These are phyloP conservation scores for Limosa lapponica DNA, from an alignment of 2,797 vertebrate species.

Conservation along the genomic window DNA sequence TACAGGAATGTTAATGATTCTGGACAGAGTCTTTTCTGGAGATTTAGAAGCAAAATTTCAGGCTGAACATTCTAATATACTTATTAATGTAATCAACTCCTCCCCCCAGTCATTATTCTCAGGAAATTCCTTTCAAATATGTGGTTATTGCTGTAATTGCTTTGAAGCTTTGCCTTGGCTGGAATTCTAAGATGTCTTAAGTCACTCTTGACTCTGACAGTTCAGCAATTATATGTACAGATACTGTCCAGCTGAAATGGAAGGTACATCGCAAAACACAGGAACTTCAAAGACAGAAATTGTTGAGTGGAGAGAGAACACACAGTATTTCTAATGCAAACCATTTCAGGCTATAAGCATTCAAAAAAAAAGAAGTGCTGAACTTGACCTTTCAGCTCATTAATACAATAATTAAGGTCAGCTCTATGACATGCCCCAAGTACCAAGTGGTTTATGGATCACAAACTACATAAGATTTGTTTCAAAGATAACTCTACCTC, in stretches of 20 bases:
- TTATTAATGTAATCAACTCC: slow-evolving; percentile 37
- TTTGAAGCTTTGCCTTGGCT: slow-evolving; percentile 20
- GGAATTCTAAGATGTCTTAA: neutral
- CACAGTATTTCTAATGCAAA: neutral
- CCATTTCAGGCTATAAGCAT: neutral
- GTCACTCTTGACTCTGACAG: neutral
- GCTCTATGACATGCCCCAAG: neutral
- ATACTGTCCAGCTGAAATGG: slow-evolving; percentile 24
- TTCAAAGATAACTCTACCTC: neutral
- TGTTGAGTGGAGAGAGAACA: neutral
- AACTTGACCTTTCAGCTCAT: neutral
- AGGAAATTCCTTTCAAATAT: slow-evolving; percentile 42
- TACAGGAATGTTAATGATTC: slow-evolving; percentile 28
- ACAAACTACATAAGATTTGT: neutral
- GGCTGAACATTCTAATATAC: slow-evolving; percentile 21
- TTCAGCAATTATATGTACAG: neutral
- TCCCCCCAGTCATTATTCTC: slow-evolving; percentile 48
- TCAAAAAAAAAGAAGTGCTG: neutral
- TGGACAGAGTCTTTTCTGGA: slow-evolving; percentile 38
- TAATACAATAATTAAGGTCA: neutral
- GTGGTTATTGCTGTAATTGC: neutral
- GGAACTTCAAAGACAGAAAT: neutral
- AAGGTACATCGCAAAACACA: neutral
- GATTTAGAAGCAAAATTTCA: slow-evolving; percentile 48
- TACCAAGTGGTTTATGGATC: neutral